Conservation (phyloP, 2,113 vertebrate species). For the Tyrannus savana region DNA sequence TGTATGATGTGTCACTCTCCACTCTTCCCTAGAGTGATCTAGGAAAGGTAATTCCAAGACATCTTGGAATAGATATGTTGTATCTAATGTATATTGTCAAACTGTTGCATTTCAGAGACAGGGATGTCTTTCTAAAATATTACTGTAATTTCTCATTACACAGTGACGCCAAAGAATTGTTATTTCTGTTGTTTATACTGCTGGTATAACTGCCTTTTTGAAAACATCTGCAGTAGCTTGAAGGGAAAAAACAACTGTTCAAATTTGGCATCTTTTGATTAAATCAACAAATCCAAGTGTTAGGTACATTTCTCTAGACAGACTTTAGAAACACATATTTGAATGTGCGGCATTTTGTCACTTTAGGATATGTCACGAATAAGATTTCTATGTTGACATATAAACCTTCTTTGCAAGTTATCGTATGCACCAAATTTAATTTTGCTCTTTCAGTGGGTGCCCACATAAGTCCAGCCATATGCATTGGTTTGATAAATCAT, state of each 20-base stretch:
- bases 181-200: not conserved
- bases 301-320: not conserved
- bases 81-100: not conserved
- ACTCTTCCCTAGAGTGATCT: not conserved
- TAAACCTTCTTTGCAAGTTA: not conserved
- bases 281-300: not conserved
- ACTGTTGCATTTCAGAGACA: not conserved
- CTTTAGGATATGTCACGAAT: not conserved
- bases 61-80: not conserved
- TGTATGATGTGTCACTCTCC: not conserved
- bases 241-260: not conserved
- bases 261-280: not conserved
- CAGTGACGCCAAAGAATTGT: not conserved
- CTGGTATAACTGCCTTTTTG: not conserved
- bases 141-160: not conserved
- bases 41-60: not conserved
- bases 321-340: not conserved
- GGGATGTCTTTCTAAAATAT: not conserved
- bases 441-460: not conserved
- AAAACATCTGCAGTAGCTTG: not conserved
- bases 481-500: not conserved
- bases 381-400: not conserved
- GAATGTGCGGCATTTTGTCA: not conserved
- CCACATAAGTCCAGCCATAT: not conserved
- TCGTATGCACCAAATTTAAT: rapidly evolving